Evolutionary conservation across 30 jellyfish, hydroid and myxozoan species (phyloP), one percentile per base, ranked within the genome.

Genomic region (Hydractinia echinata): DNA sequence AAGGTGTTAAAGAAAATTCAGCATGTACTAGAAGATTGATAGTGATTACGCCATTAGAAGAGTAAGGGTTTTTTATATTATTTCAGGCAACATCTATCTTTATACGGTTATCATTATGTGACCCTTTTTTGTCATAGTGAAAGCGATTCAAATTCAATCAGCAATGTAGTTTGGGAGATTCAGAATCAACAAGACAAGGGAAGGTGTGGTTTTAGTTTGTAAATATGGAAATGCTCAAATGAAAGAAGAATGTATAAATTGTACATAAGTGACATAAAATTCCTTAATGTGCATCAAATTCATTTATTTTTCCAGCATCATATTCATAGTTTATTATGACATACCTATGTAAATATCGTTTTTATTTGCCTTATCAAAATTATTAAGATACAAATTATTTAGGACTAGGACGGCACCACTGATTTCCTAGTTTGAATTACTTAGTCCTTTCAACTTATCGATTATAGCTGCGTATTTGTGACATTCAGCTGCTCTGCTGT

Each of bases 161-260:
- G 81, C 15, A 49, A 86, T 4, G 83, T 64, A 55, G 79, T 86
- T 55, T 58, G 85, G 10, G 95, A 86, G 53, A 60, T 86, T 44
- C 95, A 86, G 54, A 86, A 86, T 54, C 56, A 83, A 72, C 55
- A n/a, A 54, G 95, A 86, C 54, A 72, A 30, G 11, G 81, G 61
- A 53, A 71, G 95, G 95, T 79, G 50, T 4, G 18, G 52, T 51
- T 7, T 58, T 18, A 11, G 51, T 39, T 76, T 8, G 20, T 13
- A 18, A 39, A n/a, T 16, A 76, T 81, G 72, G 82, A 84, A 53
- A 16, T 30, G 19, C 15, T 58, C 18, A 58, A 16, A 58, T 58
- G 15, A 58, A 58, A 58, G 68, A 58, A 16, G 69, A 20, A 10
- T 67, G 20, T 13, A 67, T 13, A 13, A 11, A 13, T 13, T 67